Conservation (phyloP, 1,140 invertebrate species). For the Zaprionus kolodkinae region DNA sequence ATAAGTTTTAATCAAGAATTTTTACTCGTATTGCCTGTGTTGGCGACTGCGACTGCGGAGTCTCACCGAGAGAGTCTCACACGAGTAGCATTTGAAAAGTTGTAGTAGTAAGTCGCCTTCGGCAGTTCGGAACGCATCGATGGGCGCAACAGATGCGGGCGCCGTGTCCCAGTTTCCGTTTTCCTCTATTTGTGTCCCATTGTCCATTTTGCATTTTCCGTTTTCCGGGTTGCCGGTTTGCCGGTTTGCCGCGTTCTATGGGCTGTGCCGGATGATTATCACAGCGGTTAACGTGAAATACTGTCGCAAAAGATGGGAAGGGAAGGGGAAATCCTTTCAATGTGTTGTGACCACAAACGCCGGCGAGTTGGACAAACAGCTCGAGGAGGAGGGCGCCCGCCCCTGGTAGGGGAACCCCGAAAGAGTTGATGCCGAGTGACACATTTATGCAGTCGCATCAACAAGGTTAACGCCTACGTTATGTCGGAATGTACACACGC, state of each 20-base stretch:
- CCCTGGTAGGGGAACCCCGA: conserved; percentile 42
- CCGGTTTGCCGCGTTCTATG: conserved; percentile 17
- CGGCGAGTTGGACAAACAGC: conserved; percentile 69
- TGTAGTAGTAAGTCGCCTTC: conserved; percentile 75
- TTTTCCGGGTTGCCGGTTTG: neutral
- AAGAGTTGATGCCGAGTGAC: conserved; percentile 69
- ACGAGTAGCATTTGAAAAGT: conserved; percentile 82
- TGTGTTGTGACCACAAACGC: conserved; percentile 77
- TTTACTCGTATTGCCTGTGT: conserved; percentile 72
- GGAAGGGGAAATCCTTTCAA: conserved; percentile 71
- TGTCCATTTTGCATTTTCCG: conserved; percentile 18
- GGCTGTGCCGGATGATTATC: conserved; percentile 62
- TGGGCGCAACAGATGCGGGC: conserved; percentile 43
- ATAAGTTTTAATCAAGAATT: conserved; percentile 84
- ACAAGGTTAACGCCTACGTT: conserved; percentile 74
- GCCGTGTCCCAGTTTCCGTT: conserved; percentile 32
- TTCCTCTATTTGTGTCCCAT: neutral
- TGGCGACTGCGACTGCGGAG: conserved; percentile 67
- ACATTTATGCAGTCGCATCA: conserved; percentile 73
- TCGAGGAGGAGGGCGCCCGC: conserved; percentile 47
- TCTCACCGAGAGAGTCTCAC: conserved; percentile 47
- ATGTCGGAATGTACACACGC: conserved; percentile 2
- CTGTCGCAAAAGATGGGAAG: conserved; percentile 35
- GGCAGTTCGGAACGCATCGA: conserved; percentile 44
- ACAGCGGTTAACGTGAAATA: conserved; percentile 42